phyloP scores from a whole-genome alignment of 2,888 invertebrate genomes.

The Lasioglossum leucozonium region DNA sequence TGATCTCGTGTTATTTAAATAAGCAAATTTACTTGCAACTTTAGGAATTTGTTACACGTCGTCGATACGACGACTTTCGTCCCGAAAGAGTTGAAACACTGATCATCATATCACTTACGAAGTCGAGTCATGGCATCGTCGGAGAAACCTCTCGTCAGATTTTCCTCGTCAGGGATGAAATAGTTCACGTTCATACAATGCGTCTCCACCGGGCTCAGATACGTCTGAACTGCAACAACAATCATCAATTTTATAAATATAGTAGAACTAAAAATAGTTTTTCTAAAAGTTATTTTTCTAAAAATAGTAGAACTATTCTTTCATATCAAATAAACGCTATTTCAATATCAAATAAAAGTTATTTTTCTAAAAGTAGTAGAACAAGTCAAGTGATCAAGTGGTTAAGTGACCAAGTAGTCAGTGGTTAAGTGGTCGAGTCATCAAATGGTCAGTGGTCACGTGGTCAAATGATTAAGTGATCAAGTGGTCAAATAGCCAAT shows the following conservation, averaged over 20 bases:
- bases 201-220: conserved; percentile 96
- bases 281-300: no score
- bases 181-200: conserved; percentile 98
- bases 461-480: no score
- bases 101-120: conserved; percentile 87
- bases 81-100: not conserved
- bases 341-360: no score
- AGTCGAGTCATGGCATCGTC: conserved; percentile 94
- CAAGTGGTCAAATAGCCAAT: no score
- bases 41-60: not conserved
- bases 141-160: conserved; percentile 91
- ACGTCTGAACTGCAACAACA: conserved; percentile 90
- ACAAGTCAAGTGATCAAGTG: no score
- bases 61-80: not conserved
- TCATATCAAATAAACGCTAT: not conserved
- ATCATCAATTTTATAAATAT: not conserved
- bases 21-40: not conserved
- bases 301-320: not conserved
- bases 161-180: conserved; percentile 95
- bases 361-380: no score
- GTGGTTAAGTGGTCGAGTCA: no score
- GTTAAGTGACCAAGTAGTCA: no score
- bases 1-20: no score
- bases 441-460: no score
- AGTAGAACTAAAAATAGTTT: no score